Evolutionary conservation across 2,888 invertebrate species (phyloP).

Genomic region (Cenopis cana): DNA sequence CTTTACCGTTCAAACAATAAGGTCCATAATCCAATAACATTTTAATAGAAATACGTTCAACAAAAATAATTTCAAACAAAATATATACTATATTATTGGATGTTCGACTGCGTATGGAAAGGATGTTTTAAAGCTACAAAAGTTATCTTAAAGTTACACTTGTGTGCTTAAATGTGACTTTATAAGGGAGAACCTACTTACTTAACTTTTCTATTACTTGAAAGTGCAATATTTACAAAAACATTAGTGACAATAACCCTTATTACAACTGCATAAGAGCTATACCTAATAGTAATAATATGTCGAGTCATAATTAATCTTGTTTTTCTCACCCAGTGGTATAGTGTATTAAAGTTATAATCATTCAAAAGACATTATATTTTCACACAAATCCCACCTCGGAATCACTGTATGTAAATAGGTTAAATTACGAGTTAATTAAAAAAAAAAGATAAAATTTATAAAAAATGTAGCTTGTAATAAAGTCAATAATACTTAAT

Average conservation of each 20-base stretch:
- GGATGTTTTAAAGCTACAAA: no score
- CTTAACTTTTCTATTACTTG: no score
- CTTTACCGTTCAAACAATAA: no score
- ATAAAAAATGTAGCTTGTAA: slow-evolving; percentile 39
- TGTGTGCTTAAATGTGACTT: no score
- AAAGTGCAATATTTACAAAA: neutral
- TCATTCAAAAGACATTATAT: slow-evolving; percentile 32
- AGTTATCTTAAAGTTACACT: no score
- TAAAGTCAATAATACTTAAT: slow-evolving; percentile 32
- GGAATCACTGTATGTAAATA: slow-evolving; percentile 41
- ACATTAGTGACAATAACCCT: neutral
- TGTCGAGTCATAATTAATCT: neutral
- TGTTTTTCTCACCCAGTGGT: neutral
- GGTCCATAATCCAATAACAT: no score
- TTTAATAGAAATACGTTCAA: no score
- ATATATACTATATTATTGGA: slow-evolving; percentile 9
- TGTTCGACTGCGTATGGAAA: neutral
- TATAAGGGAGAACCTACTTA: neutral
- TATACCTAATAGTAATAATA: neutral
- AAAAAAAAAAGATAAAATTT: slow-evolving; percentile 34
- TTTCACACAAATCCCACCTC: slow-evolving; percentile 43
- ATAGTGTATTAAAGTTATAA: slow-evolving; percentile 15
- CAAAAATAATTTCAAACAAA: no score
- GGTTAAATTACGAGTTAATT: slow-evolving; percentile 30
- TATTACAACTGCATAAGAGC: neutral